These are phyloP conservation scores for Chromoteleia sp. DNA, from an alignment of 2,888 invertebrate genomes.

Conservation along the genomic window DNA sequence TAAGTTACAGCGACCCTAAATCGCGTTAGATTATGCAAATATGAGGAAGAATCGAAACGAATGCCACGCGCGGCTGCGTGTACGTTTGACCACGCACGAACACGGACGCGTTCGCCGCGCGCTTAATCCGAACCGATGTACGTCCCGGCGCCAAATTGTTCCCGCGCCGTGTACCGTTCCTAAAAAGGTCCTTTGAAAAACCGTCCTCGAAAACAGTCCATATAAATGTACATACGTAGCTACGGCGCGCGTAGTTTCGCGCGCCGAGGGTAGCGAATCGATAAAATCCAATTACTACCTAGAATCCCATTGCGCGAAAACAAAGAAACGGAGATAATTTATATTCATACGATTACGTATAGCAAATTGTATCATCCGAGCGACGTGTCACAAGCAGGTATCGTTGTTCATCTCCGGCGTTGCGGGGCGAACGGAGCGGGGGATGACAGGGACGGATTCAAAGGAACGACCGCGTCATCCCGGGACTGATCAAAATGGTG, in stretches of 20 bases:
- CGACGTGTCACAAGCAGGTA: conserved; percentile 66
- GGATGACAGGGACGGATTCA: conserved; percentile 41
- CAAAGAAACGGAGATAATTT: conserved; percentile 68
- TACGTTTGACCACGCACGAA: conserved; percentile 18
- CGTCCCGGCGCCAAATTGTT: conserved; percentile 53
- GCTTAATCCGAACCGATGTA: conserved; percentile 53
- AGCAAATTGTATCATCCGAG: conserved; percentile 65
- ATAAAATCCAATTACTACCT: conserved; percentile 65
- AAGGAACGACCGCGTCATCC: conserved; percentile 29
- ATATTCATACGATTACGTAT: conserved; percentile 68
- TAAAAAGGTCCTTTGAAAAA: conserved; percentile 64
- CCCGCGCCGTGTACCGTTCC: conserved; percentile 41
- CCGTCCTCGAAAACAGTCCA: conserved; percentile 48
- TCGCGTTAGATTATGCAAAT: conserved; percentile 69
- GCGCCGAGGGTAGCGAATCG: conserved; percentile 60
- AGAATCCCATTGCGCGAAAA: conserved; percentile 62
- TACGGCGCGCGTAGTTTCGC: conserved; percentile 30
- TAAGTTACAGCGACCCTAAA: conserved; percentile 62
- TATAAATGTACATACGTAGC: conserved; percentile 46
- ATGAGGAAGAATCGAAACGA: conserved; percentile 59
- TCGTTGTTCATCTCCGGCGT: conserved; percentile 67
- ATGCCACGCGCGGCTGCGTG: conserved; percentile 41
- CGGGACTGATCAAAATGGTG: conserved; percentile 44
- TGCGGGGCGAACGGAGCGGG: conserved; percentile 7
- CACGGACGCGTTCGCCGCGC: conserved; percentile 6